A percentile compares a stretch with the other conserved stretches of the same genome.
phyloP scores from a whole-genome alignment of 92 coral and sea anemone genomes.

The Plumapathes pennacea region DNA sequence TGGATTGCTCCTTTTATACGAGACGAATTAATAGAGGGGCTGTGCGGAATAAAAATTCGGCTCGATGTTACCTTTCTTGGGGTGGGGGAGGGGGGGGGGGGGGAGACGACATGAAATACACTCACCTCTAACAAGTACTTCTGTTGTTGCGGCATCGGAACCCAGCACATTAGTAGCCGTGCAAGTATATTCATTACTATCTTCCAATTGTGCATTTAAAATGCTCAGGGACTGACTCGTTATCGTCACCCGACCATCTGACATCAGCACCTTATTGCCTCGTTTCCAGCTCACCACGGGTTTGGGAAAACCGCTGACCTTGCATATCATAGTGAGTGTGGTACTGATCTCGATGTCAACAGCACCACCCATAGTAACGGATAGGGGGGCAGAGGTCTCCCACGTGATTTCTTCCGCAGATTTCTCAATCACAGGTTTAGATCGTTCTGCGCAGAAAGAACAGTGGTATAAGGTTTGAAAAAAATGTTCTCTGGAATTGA shows the following conservation, averaged over 20 bases:
- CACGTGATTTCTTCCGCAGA: slow-evolving; percentile 28
- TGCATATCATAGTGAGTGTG: slow-evolving; percentile 54
- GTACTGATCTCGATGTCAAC: slow-evolving; percentile 59
- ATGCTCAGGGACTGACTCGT: slow-evolving; percentile 41
- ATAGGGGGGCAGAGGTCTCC: slow-evolving; percentile 28
- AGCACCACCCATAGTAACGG: slow-evolving; percentile 55
- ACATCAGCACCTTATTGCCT: slow-evolving; percentile 27
- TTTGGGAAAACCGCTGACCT: slow-evolving; percentile 59
- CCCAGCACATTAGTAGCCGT: slow-evolving; percentile 61
- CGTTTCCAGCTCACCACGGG: slow-evolving; percentile 67
- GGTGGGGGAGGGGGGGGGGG: no score
- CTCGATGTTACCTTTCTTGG: no score
- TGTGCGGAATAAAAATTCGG: no score
- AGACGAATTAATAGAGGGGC: no score
- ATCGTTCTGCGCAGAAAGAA: slow-evolving; percentile 26
- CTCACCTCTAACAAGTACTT: slow-evolving; percentile 60
- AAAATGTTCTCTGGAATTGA: no score
- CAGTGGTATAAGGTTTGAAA: neutral
- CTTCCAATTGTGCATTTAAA: slow-evolving; percentile 32
- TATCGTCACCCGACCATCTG: slow-evolving; percentile 8
- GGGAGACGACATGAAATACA: no score
- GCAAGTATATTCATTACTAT: slow-evolving; percentile 64
- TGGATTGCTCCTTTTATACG: no score
- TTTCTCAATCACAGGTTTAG: slow-evolving; percentile 45
- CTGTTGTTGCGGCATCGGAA: slow-evolving; percentile 54